phyloP scores from a whole-genome alignment of 2,113 vertebrate genomes.

The Caranx ignobilis region DNA sequence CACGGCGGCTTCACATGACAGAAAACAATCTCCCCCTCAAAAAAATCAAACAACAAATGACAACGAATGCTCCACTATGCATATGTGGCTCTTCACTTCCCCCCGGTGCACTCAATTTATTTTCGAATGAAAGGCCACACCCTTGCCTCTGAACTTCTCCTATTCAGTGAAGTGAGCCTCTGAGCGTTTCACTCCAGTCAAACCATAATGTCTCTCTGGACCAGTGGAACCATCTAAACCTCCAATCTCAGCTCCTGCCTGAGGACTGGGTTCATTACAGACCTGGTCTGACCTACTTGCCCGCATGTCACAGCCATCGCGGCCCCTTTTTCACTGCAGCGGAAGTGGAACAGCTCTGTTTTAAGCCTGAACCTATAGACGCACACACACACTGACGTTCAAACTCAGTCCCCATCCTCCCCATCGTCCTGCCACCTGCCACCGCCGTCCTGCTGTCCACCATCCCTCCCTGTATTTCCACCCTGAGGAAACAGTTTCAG shows the following conservation, averaged over 20 bases:
- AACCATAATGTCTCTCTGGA: background rate
- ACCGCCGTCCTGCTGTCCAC: background rate
- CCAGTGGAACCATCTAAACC: background rate
- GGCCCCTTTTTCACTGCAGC: slow-evolving; percentile 52
- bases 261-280: background rate
- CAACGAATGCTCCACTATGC: slow-evolving; percentile 15
- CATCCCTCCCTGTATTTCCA: background rate
- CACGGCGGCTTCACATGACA: background rate
- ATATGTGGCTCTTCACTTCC: slow-evolving; percentile 72
- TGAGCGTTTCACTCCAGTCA: slow-evolving; percentile 32
- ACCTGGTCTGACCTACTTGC: background rate
- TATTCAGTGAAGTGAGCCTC: slow-evolving; percentile 38
- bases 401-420: slow-evolving; percentile 39
- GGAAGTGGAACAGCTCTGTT: slow-evolving; percentile 71
- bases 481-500: background rate
- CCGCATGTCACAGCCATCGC: slow-evolving; percentile 55
- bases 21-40: background rate
- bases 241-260: background rate
- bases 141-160: slow-evolving; percentile 70
- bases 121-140: slow-evolving; percentile 80
- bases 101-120: slow-evolving; percentile 58
- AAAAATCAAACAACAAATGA: slow-evolving; percentile 33
- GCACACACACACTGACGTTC: slow-evolving; percentile 26
- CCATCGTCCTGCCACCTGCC: slow-evolving; percentile 59
- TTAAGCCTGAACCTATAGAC: slow-evolving; percentile 41